Evolutionary conservation across 1,140 invertebrate genomes (phyloP).

Genomic region (Batillaria attramentaria): DNA sequence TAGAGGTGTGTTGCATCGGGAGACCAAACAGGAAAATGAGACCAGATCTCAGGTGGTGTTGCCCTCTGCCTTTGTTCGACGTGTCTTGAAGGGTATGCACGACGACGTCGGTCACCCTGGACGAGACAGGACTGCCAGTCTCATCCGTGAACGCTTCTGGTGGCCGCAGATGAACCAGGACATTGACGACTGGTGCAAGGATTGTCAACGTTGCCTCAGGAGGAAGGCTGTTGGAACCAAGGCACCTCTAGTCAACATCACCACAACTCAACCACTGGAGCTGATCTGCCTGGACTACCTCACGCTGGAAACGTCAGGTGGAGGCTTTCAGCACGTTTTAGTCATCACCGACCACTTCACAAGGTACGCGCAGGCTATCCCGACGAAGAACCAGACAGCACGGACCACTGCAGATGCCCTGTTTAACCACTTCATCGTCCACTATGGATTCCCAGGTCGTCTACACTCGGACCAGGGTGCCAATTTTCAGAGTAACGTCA

Average conservation of each 20-base stretch:
- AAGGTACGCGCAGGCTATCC: conserved; percentile 19
- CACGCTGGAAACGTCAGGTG: conserved; percentile 30
- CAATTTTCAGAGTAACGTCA: conserved; percentile 32
- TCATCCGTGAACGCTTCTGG: conserved; percentile 22
- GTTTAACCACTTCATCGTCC: conserved; percentile 36
- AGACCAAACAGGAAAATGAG: not conserved
- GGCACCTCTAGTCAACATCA: not conserved
- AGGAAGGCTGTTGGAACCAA: conserved; percentile 16
- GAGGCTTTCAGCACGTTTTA: conserved; percentile 24
- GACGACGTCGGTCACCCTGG: conserved; percentile 35
- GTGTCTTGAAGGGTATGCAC: conserved; percentile 25
- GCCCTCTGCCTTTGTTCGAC: not conserved
- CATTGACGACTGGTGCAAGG: no score
- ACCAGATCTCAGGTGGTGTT: conserved; percentile 11
- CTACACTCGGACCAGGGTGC: conserved; percentile 37
- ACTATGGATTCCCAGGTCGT: conserved; percentile 32
- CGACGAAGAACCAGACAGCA: conserved; percentile 31
- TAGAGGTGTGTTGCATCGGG: not conserved
- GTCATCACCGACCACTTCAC: conserved; percentile 39
- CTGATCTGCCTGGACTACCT: conserved; percentile 34
- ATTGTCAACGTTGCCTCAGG: not conserved
- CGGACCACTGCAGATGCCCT: conserved; percentile 35
- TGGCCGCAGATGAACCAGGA: conserved; percentile 29
- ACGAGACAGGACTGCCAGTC: conserved; percentile 3
- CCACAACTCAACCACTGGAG: no score